Base-by-base conservation (phyloP, 2,888 invertebrate species). In the Dichetophora obliterata region DNA sequence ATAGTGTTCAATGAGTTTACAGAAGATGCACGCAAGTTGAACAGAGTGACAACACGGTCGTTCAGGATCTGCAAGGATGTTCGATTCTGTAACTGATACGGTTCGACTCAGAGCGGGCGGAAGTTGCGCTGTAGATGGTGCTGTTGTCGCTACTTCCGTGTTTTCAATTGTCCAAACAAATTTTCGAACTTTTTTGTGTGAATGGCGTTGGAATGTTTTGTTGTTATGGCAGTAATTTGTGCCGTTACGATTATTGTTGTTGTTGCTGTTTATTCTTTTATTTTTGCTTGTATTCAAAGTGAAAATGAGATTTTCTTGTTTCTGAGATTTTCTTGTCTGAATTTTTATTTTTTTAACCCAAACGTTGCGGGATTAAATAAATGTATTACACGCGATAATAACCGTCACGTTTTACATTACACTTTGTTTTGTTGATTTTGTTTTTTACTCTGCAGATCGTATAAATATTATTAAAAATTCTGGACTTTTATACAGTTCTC, bases 121-220 rank as follows among this genome's bases (percentile, higher is more conserved):
- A 31, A 52, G 5, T 31, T 6, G 70, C 61, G 63, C 27, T 57
- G 57, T 31, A 59, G 43, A 24, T 73, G 73, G 52, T 74, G 75
- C 70, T 77, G 37, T 48, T 80, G 80, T 80, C 84, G 81, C 80
- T 70, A 63, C 65, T 70, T 61, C 75, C 72, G 75, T 75, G 84
- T 83, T 84, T 83, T 82, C 83, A 85, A 85, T 85, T 85, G 86
- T 84, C 84, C 84, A 86, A 85, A 85, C 85, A 85, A 86, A 85
- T 85, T 86, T 86, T 84, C 83, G 84, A 86, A 86, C 86, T 85
- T 86, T 85, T 86, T 86, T 85, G 84, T 86, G 83, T 85, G 86
- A 84, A 85, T 86, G 86, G 85, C 86, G 83, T 84, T 83, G 85
- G 85, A 85, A 84, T 85, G 86, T 85, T 85, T 84, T 85, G 85